Evolutionary conservation across 2,888 invertebrate genomes (phyloP), one percentile per base, ranked within the genome.

Genomic region (Diaphora mendica): DNA sequence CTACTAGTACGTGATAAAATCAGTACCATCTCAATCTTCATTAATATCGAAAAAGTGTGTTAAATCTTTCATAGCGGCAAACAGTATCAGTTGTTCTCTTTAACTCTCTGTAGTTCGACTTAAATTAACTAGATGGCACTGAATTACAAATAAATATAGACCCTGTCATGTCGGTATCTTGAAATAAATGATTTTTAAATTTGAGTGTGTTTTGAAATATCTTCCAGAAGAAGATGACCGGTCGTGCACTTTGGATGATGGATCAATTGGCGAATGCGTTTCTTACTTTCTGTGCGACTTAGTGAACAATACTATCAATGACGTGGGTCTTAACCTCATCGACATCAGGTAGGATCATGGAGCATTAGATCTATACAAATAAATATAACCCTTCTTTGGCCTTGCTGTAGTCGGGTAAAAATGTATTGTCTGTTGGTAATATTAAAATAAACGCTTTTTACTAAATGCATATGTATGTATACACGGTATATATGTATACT

Each of bases 251-350:
- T 13, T 42, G 42, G 62, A 62, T 1, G 59, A 69, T 69, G 69
- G 70, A 2, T 26, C 30, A 5, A 20, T 13, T 2, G 70, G 62
- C 3, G 70, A 62, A 62, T 70, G 70, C n/a, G 70, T 62, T 4
- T 0, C 11, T 13, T 70, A 97, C 86, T 98, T 97, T 88, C 95
- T 97, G 20, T 98, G 98, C 86, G 94, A 96, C 39, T 93, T 96
- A 23, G 93, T 96, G 23, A 95, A 96, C 55, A 96, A 97, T 79
- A 96, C 96, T 0, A 96, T 98, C n/a, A 97, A 97, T 73, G 97
- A 96, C 0, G 97, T 97, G 84, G 98, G 98, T 0, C 92, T 95
- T 0, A 97, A 97, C 8, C 91, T 97, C 59, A 97, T 98, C 71
- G 98, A 98, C 85, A 97, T 98, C 72, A 51, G 71, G 71, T 71